phyloP scores from a whole-genome alignment of 2,113 vertebrate genomes.

The Phyllostomus hastatus region DNA sequence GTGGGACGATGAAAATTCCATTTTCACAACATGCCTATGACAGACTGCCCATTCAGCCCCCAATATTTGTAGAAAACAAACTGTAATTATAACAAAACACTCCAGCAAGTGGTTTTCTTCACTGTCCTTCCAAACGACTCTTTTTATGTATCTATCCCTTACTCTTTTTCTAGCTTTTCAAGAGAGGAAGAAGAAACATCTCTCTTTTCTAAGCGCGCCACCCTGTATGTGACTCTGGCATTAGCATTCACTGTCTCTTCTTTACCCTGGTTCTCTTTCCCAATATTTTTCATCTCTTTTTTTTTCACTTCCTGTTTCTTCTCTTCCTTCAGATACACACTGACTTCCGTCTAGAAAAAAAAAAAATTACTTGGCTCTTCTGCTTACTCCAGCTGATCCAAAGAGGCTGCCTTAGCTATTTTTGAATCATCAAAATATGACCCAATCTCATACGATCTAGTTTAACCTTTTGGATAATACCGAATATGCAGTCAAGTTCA shows the following conservation, averaged over 20 bases:
- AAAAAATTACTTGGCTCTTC: background rate
- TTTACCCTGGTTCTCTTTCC: background rate
- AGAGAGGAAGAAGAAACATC: background rate
- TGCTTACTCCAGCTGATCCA: background rate
- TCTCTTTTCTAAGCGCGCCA: background rate
- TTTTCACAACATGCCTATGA: slow-evolving; percentile 47
- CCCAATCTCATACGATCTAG: background rate
- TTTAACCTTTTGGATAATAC: background rate
- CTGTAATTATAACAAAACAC: background rate
- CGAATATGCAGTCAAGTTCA: background rate
- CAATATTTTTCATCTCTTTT: background rate
- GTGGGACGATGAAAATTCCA: slow-evolving; percentile 58
- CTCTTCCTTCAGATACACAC: background rate
- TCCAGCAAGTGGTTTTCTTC: background rate
- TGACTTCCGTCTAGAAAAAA: background rate
- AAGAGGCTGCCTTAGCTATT: background rate
- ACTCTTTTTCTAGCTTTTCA: background rate
- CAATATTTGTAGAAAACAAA: slow-evolving; percentile 16
- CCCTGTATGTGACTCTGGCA: background rate
- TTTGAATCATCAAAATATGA: background rate
- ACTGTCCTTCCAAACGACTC: background rate
- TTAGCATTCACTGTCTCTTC: background rate
- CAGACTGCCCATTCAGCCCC: background rate
- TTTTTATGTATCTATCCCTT: background rate
- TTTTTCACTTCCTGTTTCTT: background rate